Percentiles rank a stretch among this genome's conserved stretches.
These are phyloP conservation scores for Brachyrhaphis roseni DNA, from an alignment of 2,797 vertebrate species.

Conservation along the genomic window DNA sequence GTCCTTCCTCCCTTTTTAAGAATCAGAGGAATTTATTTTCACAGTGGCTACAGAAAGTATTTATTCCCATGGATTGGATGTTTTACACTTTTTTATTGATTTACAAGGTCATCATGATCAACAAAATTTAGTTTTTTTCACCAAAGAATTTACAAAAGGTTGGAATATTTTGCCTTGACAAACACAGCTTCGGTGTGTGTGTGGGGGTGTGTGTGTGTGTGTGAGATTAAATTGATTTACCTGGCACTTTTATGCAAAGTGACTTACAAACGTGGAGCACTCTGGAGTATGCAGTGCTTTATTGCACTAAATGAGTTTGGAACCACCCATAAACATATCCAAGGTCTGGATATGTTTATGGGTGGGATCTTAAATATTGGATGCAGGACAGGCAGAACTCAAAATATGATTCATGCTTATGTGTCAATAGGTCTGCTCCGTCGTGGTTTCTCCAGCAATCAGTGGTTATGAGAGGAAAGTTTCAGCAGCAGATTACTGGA, in stretches of 20 bases:
- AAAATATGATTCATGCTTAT: background rate
- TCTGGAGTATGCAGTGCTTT: background rate
- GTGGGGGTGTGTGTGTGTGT: background rate
- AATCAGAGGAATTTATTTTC: too few relatives aligned
- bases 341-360: background rate
- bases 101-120: too few relatives aligned
- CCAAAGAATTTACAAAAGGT: too few relatives aligned
- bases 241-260: constrained; percentile 4
- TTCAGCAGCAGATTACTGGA: background rate
- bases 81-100: too few relatives aligned
- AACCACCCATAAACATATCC: too few relatives aligned
- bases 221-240: background rate
- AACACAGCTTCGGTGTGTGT: background rate
- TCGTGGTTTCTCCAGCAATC: background rate
- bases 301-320: background rate
- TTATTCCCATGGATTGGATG: too few relatives aligned
- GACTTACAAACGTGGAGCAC: background rate
- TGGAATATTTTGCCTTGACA: background rate
- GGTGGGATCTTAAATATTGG: background rate
- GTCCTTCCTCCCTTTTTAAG: too few relatives aligned
- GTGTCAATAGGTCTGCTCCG: background rate
- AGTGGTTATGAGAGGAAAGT: background rate
- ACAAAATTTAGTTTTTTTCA: background rate
- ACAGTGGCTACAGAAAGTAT: too few relatives aligned
- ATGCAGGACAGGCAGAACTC: background rate